phyloP scores from a whole-genome alignment of 2,888 invertebrate genomes.

The Elaeidobius kamerunicus region DNA sequence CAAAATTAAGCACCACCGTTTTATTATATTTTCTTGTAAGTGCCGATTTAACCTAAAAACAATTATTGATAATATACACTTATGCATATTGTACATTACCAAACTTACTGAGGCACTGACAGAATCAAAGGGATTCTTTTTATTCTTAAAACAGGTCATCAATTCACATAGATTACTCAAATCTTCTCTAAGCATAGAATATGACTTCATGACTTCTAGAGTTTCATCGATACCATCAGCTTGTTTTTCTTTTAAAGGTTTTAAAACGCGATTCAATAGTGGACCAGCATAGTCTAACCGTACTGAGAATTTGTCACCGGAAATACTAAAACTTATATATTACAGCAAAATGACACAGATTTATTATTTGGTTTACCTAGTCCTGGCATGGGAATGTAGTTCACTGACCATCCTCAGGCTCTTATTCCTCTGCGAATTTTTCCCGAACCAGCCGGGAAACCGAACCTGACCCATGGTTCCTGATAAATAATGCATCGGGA shows the following conservation, averaged over 20 bases:
- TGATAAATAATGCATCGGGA: conserved; percentile 83
- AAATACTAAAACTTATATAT: conserved; percentile 56
- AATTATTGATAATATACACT: background rate
- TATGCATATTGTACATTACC: too few relatives aligned
- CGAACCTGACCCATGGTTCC: conserved; percentile 77
- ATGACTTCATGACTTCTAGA: conserved; percentile 73
- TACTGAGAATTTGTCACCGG: conserved; percentile 77
- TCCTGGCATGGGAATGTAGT: conserved; percentile 80
- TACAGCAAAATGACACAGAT: background rate
- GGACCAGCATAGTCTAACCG: conserved; percentile 85
- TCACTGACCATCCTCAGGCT: conserved; percentile 79
- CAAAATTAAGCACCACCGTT: conserved; percentile 75
- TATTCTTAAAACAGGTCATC: conserved; percentile 75
- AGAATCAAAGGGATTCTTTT: conserved; percentile 69
- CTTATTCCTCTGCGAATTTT: conserved; percentile 84
- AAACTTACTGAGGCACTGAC: conserved; percentile 66
- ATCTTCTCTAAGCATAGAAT: conserved; percentile 88
- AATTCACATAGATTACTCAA: conserved; percentile 85
- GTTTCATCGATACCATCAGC: conserved; percentile 69
- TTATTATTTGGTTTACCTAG: conserved; percentile 55
- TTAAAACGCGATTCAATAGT: conserved; percentile 70
- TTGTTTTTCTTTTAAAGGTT: conserved; percentile 70
- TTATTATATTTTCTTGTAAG: conserved; percentile 94
- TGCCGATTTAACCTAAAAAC: conserved; percentile 79
- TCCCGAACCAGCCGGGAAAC: conserved; percentile 96